Evolutionary conservation across 1,140 invertebrate species (phyloP), one percentile per base, ranked within the genome.

Genomic region (Mizuhopecten yessoensis): DNA sequence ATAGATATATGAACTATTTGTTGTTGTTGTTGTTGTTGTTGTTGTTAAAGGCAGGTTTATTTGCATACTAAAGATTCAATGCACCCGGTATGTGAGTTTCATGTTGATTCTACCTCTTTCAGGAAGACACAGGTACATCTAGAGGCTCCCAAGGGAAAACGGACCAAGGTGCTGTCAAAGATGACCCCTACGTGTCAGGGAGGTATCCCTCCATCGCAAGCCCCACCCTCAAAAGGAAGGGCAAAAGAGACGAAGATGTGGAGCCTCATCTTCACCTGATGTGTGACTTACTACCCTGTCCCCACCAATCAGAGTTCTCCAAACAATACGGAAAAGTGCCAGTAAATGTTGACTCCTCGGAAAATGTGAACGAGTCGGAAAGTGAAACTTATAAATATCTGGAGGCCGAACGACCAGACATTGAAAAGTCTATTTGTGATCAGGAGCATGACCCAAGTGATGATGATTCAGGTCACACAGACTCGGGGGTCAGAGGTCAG

Each of bases 231-330:
- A 75, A 39, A 57, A 89, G 86, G 45, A 87, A 15, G 20, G 87
- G 88, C 34, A 89, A 86, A 87, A 49, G 86, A 86, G 88, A 86
- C 20, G 92, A 93, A 33, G 5, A 9, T n/a, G 87, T 94, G 36
- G 94, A 95, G 57, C 94, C 94, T 88, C 94, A 95, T 88, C 90
- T 94, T 45, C 94, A 95, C 89, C 86, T 95, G 0, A 94, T 94
- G 94, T 95, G 94, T 93, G 94, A 95, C 34, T 87, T 95, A 10
- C 88, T 95, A 88, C 94, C 94, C 5, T 94, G 94, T 89, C 91
- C 93, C 33, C 94, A 95, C 88, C 90, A 90, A 86, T 17, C 87
- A 10, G 86, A 86, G 39, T 90, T 87, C 34, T 20, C 29, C 5
- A 87, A 87, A 57, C 36, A 39, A 13, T 34, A 89, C 34, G 33